Evolutionary conservation across 2,888 invertebrate genomes (phyloP).

Genomic region (Catocala nupta): DNA sequence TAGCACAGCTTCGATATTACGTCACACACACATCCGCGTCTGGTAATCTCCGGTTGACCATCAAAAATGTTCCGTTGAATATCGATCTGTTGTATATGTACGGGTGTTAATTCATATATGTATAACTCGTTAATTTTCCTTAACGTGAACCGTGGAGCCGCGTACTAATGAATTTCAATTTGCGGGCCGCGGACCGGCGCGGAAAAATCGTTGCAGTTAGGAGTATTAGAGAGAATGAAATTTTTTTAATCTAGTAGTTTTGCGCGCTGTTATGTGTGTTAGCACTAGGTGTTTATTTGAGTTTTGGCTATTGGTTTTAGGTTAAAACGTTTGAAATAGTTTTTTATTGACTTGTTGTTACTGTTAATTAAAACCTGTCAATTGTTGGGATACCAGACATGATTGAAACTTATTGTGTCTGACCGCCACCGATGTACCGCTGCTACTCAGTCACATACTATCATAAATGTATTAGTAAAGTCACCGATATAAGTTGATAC

Average conservation of each 20-base stretch:
- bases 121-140: slow-evolving; percentile 84
- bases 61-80: background rate
- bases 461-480: too few species aligned
- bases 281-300: slow-evolving; percentile 46
- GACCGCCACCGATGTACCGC: too few species aligned
- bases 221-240: slow-evolving; percentile 43
- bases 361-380: too few species aligned
- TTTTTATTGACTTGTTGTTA: too few species aligned
- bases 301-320: slow-evolving; percentile 12
- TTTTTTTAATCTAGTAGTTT: slow-evolving; percentile 40
- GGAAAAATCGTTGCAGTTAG: slow-evolving; percentile 61
- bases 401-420: too few species aligned
- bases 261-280: slow-evolving; percentile 18
- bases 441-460: too few species aligned
- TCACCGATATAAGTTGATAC: too few species aligned
- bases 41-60: slow-evolving; percentile 15
- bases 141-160: slow-evolving; percentile 74
- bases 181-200: slow-evolving; percentile 68
- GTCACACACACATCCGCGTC: background rate
- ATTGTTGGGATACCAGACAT: too few species aligned
- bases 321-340: background rate
- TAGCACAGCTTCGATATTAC: too few species aligned
- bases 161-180: slow-evolving; percentile 85
- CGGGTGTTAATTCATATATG: slow-evolving; percentile 82
- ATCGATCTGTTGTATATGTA: too few species aligned